Conservation (phyloP, 2,113 vertebrate species). For the Catagonus wagneri region DNA sequence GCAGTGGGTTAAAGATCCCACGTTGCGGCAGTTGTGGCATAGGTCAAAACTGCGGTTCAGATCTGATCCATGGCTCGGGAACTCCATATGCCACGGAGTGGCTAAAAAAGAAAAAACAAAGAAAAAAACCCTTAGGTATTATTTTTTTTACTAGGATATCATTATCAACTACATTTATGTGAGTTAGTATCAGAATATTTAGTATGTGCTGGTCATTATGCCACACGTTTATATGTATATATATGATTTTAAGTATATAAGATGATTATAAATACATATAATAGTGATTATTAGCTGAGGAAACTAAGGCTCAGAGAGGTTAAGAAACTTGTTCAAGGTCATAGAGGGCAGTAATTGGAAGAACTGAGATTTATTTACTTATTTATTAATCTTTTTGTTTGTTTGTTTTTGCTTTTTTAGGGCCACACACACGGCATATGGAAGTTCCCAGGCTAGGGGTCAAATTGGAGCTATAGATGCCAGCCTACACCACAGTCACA, state of each 20-base stretch:
- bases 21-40: too few species aligned
- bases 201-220: neutral
- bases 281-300: neutral
- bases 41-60: too few species aligned
- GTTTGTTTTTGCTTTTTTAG: too few species aligned
- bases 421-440: too few species aligned
- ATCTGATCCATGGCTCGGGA: too few species aligned
- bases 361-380: neutral
- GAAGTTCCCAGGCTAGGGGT: too few species aligned
- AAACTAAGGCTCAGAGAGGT: neutral
- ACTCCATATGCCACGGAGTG: too few species aligned
- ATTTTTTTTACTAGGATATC: conserved; percentile 9
- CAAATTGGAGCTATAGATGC: too few species aligned
- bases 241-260: neutral
- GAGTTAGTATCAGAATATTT: neutral
- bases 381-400: too few species aligned
- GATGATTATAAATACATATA: neutral
- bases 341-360: neutral
- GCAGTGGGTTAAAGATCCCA: too few species aligned
- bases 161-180: neutral
- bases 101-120: too few species aligned
- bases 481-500: too few species aligned
- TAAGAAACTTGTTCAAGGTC: neutral
- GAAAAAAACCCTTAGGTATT: neutral
- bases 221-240: neutral